These are phyloP conservation scores for Psittacara wagleri DNA, from an alignment of 2,113 vertebrate species.

Conservation along the genomic window DNA sequence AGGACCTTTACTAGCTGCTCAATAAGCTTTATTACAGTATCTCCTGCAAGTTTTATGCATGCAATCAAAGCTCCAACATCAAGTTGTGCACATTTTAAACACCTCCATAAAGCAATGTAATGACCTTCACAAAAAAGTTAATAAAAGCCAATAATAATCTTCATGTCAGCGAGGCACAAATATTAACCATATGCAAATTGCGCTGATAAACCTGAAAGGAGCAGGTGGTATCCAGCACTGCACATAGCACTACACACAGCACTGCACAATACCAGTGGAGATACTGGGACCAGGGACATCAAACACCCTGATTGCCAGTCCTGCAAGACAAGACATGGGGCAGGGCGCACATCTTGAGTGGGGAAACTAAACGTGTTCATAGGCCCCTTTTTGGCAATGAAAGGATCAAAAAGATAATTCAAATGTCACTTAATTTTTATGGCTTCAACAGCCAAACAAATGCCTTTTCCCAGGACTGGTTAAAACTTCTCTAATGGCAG, in stretches of 20 bases:
- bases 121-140: not conserved
- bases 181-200: conserved; percentile 17
- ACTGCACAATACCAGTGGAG: not conserved
- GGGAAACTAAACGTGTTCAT: not conserved
- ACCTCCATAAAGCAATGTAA: conserved; percentile 37
- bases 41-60: conserved; percentile 23
- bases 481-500: not conserved
- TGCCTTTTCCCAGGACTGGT: not conserved
- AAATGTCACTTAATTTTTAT: not conserved
- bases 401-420: not conserved
- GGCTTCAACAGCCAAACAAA: not conserved
- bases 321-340: not conserved
- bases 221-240: not conserved
- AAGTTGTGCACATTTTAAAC: conserved; percentile 42
- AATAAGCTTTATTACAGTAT: conserved; percentile 23
- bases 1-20: conserved; percentile 16
- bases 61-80: not conserved
- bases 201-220: not conserved
- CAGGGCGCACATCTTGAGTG: rapidly evolving
- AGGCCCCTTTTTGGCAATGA: not conserved
- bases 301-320: not conserved
- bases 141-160: conserved; percentile 35
- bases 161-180: not conserved
- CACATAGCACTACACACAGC: not conserved
- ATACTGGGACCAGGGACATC: not conserved